Base-by-base conservation (phyloP, 1,140 invertebrate species). In the Cecropterus lyciades region DNA sequence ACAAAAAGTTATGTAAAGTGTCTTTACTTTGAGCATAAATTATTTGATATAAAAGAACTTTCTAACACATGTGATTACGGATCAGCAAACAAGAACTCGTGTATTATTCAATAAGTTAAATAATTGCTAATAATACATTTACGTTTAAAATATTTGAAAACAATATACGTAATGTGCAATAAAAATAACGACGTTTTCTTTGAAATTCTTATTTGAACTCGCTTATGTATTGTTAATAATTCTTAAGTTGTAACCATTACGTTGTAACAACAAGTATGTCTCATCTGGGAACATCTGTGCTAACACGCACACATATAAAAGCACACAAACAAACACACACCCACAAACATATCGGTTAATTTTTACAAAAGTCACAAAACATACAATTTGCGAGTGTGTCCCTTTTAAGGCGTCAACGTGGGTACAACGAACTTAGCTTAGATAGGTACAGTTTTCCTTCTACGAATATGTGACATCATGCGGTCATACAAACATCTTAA, bases 391-490 rank as follows among this genome's bases (percentile, higher is more conserved):
- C 40, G 33, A 72, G 62, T 64, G 68, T 74, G n/a, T n/a, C 70
- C 80, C 77, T 77, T 77, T 72, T 80, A 75, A 72, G 79, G 77
- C 67, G 33, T 65, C 71, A 68, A 70, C 56, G 67, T 20, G 52
- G 40, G 78, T 52, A 64, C 79, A 57, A 70, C 72, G 77, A 79
- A 69, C 73, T 69, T 17, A 64, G 24, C 33, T 77, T 75, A 79
- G 73, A 79, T 52, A 72, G n/a, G n/a, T n/a, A n/a, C 62, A 51
- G 65, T 79, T 79, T 77, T 80, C 77, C 77, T 82, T 78, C 72
- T 75, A 73, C 48, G 69, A 65, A 57, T 20, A 33, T 67, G 67
- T 83, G 79, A 81, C 75, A 72, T 83, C 76, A 83, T 77, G 37
- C 51, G 37, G 49, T 59, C 59, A 62, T 68, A 46, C 51, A 68